phyloP scores from a whole-genome alignment of 1,140 invertebrate species.

The Drosophila parvula region DNA sequence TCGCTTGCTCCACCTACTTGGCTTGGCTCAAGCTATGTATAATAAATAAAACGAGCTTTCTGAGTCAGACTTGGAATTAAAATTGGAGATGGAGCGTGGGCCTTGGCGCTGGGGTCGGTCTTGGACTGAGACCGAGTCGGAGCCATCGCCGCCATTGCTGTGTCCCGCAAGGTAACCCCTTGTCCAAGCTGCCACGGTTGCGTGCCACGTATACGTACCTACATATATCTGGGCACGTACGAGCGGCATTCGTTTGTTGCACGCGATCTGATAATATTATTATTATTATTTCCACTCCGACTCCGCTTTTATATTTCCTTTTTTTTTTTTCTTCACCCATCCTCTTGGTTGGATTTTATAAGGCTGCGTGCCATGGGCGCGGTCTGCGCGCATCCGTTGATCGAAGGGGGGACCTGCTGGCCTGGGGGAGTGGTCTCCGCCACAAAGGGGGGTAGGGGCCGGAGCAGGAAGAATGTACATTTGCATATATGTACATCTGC shows the following conservation, averaged over 20 bases:
- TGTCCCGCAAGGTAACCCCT: conserved; percentile 50
- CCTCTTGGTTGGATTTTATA: conserved; percentile 68
- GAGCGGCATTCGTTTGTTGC: conserved; percentile 74
- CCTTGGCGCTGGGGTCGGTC: background rate
- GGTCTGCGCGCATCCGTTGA: conserved; percentile 32
- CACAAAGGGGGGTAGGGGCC: background rate
- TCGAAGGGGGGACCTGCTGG: background rate
- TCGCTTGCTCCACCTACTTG: conserved; percentile 12
- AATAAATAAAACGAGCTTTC: conserved; percentile 56
- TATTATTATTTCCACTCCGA: conserved; percentile 51
- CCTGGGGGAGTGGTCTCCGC: conserved; percentile 9
- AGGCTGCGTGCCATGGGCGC: conserved; percentile 69
- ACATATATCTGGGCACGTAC: conserved; percentile 59
- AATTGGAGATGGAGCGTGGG: conserved; percentile 9
- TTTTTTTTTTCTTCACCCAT: conserved; percentile 20
- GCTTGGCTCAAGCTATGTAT: conserved; percentile 27
- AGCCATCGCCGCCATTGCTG: conserved; percentile 62
- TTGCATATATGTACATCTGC: conserved; percentile 56
- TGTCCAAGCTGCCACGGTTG: conserved; percentile 20
- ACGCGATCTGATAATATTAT: conserved; percentile 81
- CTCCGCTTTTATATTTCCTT: conserved; percentile 18
- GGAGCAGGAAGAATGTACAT: background rate
- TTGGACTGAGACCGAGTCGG: background rate
- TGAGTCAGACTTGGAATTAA: conserved; percentile 46
- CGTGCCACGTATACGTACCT: conserved; percentile 69